These are phyloP conservation scores for Coccyzus lansbergi DNA, from an alignment of 2,797 vertebrate species.

Conservation along the genomic window DNA sequence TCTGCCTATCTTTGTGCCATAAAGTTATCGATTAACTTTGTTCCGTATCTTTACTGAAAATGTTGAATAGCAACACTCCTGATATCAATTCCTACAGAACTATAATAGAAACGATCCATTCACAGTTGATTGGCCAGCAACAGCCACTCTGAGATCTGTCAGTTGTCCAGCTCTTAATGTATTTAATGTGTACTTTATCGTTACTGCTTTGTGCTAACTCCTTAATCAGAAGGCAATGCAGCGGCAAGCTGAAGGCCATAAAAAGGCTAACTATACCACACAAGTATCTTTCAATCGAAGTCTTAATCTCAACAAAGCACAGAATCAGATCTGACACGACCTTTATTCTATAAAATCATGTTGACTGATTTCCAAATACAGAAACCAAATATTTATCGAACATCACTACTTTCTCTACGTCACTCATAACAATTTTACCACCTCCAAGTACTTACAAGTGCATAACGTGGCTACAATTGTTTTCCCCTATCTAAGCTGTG, in stretches of 20 bases:
- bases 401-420: background rate
- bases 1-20: conserved; percentile 15
- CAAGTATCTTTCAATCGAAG: conserved; percentile 32
- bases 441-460: background rate
- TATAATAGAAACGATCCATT: conserved; percentile 39
- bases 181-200: conserved; percentile 57
- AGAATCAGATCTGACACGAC: conserved; percentile 41
- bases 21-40: conserved; percentile 65
- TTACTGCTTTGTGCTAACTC: conserved; percentile 54
- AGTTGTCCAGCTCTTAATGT: conserved; percentile 62
- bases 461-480: background rate
- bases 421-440: conserved; percentile 3
- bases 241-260: conserved; percentile 9
- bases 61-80: conserved; percentile 44
- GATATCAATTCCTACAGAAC: conserved; percentile 45
- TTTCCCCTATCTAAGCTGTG: background rate
- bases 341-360: conserved; percentile 25
- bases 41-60: conserved; percentile 36
- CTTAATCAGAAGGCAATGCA: conserved; percentile 50
- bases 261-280: background rate
- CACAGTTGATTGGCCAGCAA: conserved; percentile 18
- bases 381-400: conserved; percentile 29
- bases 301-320: conserved; percentile 31
- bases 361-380: conserved; percentile 29
- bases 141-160: conserved; percentile 49